These are phyloP conservation scores for Lampropteryx suffumata DNA, from an alignment of 2,888 invertebrate genomes.

Conservation along the genomic window DNA sequence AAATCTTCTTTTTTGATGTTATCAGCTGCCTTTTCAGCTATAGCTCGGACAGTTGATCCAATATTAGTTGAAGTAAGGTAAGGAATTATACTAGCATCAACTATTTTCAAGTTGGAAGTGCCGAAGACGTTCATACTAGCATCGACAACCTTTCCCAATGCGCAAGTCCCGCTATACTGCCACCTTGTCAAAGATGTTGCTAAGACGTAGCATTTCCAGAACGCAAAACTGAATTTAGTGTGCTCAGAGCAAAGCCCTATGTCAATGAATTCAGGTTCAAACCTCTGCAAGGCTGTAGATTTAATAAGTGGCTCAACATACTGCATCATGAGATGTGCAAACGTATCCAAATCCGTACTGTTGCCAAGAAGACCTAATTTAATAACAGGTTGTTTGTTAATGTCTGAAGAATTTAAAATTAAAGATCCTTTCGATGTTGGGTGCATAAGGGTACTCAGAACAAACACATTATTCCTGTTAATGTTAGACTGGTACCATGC, in stretches of 20 bases:
- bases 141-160: conserved; percentile 38
- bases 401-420: conserved; percentile 24
- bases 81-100: conserved; percentile 33
- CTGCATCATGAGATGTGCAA: too few species aligned
- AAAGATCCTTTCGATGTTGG: conserved; percentile 39
- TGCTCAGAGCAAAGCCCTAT: conserved; percentile 16
- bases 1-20: background rate
- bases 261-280: conserved; percentile 26
- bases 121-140: conserved; percentile 26
- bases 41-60: conserved; percentile 22
- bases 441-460: conserved; percentile 24
- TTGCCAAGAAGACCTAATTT: too few species aligned
- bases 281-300: conserved; percentile 20
- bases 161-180: conserved; percentile 38
- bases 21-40: conserved; percentile 35
- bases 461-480: conserved; percentile 20
- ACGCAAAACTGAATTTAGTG: conserved; percentile 15
- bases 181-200: conserved; percentile 29
- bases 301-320: background rate
- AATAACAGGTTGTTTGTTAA: conserved; percentile 1
- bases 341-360: too few species aligned
- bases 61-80: conserved; percentile 28
- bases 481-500: conserved; percentile 29
- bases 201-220: conserved; percentile 35
- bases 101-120: conserved; percentile 27